These are phyloP conservation scores for Tipula vernalis DNA, from an alignment of 2,888 invertebrate species.

Conservation along the genomic window DNA sequence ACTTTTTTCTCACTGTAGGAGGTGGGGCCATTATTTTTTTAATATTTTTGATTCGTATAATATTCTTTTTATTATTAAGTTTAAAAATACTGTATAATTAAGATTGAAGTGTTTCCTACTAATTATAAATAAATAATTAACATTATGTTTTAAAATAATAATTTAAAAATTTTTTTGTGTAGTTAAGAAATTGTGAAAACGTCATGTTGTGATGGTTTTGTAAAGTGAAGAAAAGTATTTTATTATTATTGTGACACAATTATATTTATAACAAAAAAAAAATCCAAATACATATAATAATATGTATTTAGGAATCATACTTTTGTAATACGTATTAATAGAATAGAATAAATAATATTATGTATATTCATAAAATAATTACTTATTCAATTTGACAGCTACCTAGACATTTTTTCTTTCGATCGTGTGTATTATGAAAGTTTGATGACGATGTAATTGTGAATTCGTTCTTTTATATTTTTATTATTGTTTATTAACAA, in stretches of 20 bases:
- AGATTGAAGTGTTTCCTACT: neutral
- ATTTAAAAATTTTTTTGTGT: neutral
- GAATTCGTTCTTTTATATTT: neutral
- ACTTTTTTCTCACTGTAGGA: neutral
- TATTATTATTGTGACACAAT: neutral
- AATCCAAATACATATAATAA: neutral
- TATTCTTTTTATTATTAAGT: neutral
- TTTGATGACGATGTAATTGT: constrained; percentile 4
- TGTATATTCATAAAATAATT: neutral
- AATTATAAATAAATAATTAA: neutral
- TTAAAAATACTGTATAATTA: neutral
- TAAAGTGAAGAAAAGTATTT: neutral
- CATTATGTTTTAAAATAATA: neutral
- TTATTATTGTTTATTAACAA: neutral
- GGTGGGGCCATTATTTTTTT: neutral
- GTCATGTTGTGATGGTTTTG: neutral
- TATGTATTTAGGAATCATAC: neutral
- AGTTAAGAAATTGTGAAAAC: neutral
- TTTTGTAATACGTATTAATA: neutral
- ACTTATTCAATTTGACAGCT: neutral
- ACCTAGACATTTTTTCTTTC: neutral
- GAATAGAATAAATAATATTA: neutral
- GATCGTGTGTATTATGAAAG: neutral
- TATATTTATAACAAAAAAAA: neutral
- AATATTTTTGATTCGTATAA: neutral